These are phyloP conservation scores for Orthosia gracilis DNA, from an alignment of 2,888 invertebrate species.

Conservation along the genomic window DNA sequence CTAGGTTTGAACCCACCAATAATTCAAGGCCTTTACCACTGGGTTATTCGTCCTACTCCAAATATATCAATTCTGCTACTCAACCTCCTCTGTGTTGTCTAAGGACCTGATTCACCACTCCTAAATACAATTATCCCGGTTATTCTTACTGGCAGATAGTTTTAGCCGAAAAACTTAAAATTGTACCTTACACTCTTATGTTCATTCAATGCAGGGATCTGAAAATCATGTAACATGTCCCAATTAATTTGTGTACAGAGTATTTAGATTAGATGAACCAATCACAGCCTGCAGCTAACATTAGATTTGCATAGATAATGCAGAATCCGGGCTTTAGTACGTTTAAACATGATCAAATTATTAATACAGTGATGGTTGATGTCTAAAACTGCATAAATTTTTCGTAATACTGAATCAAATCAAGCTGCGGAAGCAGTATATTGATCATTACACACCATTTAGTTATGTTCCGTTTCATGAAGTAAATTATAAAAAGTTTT, in stretches of 20 bases:
- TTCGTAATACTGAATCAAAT: background rate
- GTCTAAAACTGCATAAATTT: slow-evolving; percentile 32
- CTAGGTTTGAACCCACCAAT: too few relatives aligned
- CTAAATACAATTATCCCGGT: too few relatives aligned
- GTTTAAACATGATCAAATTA: slow-evolving; percentile 44
- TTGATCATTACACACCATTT: background rate
- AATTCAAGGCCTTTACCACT: too few relatives aligned
- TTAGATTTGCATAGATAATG: slow-evolving; percentile 43
- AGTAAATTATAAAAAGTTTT: too few relatives aligned
- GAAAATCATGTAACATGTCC: background rate
- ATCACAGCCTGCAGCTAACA: slow-evolving; percentile 40
- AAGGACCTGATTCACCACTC: too few relatives aligned
- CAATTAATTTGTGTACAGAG: background rate
- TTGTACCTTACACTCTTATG: too few relatives aligned
- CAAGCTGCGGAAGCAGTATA: background rate
- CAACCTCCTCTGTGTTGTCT: too few relatives aligned
- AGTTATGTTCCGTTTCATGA: background rate
- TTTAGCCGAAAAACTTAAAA: too few relatives aligned
- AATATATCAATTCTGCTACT: too few relatives aligned
- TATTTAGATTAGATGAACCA: slow-evolving; percentile 22
- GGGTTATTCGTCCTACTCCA: too few relatives aligned
- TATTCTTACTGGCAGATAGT: too few relatives aligned
- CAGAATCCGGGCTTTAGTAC: slow-evolving; percentile 13
- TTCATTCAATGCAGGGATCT: too few relatives aligned
- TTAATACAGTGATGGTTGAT: slow-evolving; percentile 16